These are phyloP conservation scores for Nowickia ferox DNA, from an alignment of 2,888 invertebrate species.

Conservation along the genomic window DNA sequence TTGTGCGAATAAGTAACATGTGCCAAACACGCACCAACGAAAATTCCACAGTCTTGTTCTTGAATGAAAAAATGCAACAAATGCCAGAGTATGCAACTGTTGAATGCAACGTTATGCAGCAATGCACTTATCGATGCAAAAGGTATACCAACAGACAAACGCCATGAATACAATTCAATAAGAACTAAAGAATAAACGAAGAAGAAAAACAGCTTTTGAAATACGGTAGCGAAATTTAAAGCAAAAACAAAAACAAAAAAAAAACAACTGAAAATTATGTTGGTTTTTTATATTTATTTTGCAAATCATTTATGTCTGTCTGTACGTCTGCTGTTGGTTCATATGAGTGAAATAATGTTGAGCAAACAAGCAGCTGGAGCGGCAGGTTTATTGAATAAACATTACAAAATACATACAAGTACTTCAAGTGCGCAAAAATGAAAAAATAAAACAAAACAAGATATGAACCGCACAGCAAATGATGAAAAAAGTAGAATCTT, in stretches of 20 bases:
- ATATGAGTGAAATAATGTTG: slow-evolving; percentile 26
- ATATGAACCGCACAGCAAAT: slow-evolving; percentile 45
- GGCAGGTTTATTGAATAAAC: slow-evolving; percentile 82
- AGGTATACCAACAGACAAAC: slow-evolving; percentile 27
- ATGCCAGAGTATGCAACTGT: slow-evolving; percentile 64
- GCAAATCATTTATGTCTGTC: slow-evolving; percentile 45
- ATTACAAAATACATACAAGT: slow-evolving; percentile 77
- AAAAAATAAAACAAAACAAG: background rate
- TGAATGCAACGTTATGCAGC: slow-evolving; percentile 52
- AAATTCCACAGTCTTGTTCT: slow-evolving; percentile 80
- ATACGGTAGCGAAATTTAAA: slow-evolving; percentile 45
- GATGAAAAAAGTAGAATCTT: slow-evolving; percentile 41
- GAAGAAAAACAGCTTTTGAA: slow-evolving; percentile 75
- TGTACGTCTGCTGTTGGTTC: slow-evolving; percentile 18
- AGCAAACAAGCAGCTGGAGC: slow-evolving; percentile 64
- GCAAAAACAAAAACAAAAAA: background rate
- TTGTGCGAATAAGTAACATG: slow-evolving; percentile 76
- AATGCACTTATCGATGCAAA: slow-evolving; percentile 48
- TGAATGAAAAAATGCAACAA: slow-evolving; percentile 73
- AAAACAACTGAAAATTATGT: slow-evolving; percentile 36
- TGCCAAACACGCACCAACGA: slow-evolving; percentile 82
- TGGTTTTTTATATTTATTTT: slow-evolving; percentile 36
- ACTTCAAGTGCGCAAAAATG: slow-evolving; percentile 51
- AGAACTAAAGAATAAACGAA: background rate
- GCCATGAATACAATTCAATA: slow-evolving; percentile 37